Evolutionary conservation across 2,888 invertebrate genomes (phyloP), one percentile per base, ranked within the genome.

Genomic region (Volucella zonaria): DNA sequence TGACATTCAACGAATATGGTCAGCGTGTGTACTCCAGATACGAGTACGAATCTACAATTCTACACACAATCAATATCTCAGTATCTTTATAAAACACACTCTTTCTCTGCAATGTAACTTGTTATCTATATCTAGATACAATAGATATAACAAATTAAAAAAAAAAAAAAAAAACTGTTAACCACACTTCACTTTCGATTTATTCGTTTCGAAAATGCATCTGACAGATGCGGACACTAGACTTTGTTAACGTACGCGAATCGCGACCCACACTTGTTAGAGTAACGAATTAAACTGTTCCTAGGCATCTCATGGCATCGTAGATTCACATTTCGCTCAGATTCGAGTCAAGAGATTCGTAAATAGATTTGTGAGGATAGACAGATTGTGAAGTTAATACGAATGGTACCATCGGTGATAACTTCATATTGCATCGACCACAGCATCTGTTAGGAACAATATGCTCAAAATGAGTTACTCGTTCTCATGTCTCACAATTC

Each of bases 181-280:
- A 62, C 31, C 74, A 70, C 80, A 81, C 80, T 73, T 85, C 77
- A 73, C 56, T 80, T 75, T 85, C 61, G 56, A 68, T 71, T 71
- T 61, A 67, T 67, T 77, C 40, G 52, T 67, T 62, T 74, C 52
- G 64, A 67, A 31, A 80, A 66, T 58, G 40, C 59, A 62, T 66
- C 64, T 64, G 58, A 75, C 66, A 45, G 64, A 67, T 54, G 66
- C 51, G 45, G 56, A 68, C 51, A 73, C 23, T 43, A 51, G 11
- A 76, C 40, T 51, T 42, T 51, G 14, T 47, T 43, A 51, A 47
- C 58, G 62, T 76, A 56, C 81, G 85, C 81, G 73, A 73, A 51
- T 68, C 67, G 66, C 85, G 85, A 85, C 85, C 85, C 85, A 85
- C 85, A 77, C 85, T 80, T 73, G 76, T 58, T 73, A 62, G 64